A percentile compares a stretch with the other conserved stretches of the same genome.
Conservation (phyloP, 2,797 vertebrate genomes). For the Tarsius wallacei region DNA sequence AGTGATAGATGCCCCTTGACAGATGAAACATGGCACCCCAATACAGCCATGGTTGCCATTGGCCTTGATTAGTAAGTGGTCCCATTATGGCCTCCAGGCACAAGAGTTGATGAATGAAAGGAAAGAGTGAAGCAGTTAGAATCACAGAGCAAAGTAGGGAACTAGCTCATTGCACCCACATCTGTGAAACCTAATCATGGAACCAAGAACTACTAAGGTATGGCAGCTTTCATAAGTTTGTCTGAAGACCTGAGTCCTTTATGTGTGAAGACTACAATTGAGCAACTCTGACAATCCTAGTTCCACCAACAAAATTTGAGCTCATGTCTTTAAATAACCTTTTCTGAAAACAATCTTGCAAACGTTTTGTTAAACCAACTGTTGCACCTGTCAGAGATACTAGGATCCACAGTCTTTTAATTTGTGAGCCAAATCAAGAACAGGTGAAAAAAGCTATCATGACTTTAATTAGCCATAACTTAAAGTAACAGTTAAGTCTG, state of each 20-base stretch:
- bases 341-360: background rate
- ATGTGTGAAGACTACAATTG: background rate
- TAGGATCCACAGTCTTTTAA: background rate
- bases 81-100: slow-evolving; percentile 96
- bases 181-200: slow-evolving; percentile 85
- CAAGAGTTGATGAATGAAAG: slow-evolving; percentile 95
- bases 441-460: background rate
- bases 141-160: slow-evolving; percentile 92
- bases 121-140: slow-evolving; percentile 92
- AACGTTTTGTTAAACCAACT: slow-evolving; percentile 87
- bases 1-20: slow-evolving; percentile 96
- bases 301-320: slow-evolving; percentile 55
- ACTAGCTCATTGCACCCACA: slow-evolving; percentile 88
- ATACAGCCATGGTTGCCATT: slow-evolving; percentile 92
- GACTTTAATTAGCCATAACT: background rate
- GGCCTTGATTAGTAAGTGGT: slow-evolving; percentile 96
- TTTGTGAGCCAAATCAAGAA: slow-evolving; percentile 11
- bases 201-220: slow-evolving; percentile 86
- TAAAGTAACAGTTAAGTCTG: too few relatives aligned
- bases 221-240: slow-evolving; percentile 82
- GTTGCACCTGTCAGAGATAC: slow-evolving; percentile 85
- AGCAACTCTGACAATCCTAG: slow-evolving; percentile 3
- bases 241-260: slow-evolving; percentile 60
- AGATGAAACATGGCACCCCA: slow-evolving; percentile 94
- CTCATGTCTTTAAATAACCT: slow-evolving; percentile 20